Conservation (phyloP, 2,888 invertebrate species). For the Tinea trinotella region DNA sequence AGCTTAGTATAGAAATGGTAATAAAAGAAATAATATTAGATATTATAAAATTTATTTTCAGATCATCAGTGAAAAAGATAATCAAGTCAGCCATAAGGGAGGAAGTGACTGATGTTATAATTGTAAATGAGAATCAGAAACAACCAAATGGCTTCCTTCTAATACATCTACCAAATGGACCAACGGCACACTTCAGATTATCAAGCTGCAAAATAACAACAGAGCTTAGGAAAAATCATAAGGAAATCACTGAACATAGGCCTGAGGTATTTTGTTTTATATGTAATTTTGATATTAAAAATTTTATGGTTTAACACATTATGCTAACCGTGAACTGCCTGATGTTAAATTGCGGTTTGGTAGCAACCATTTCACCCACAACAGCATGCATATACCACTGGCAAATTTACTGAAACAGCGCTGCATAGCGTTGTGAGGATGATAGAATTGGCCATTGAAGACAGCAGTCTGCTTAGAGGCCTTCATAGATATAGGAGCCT, state of each 20-base stretch:
- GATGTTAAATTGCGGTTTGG: too few species aligned
- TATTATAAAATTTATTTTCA: slow-evolving; percentile 39
- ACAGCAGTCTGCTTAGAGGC: too few species aligned
- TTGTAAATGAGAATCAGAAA: slow-evolving; percentile 95
- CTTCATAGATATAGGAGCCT: too few species aligned
- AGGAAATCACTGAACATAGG: slow-evolving; percentile 87
- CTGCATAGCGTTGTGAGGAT: too few species aligned
- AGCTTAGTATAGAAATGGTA: too few species aligned
- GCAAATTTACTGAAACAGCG: too few species aligned
- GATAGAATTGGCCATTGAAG: too few species aligned
- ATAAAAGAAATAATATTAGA: too few species aligned
- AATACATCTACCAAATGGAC: slow-evolving; percentile 95
- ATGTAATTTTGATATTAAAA: background rate
- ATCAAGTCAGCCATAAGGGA: slow-evolving; percentile 86
- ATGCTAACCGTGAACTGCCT: too few species aligned
- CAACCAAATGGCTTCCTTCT: slow-evolving; percentile 94
- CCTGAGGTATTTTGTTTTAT: slow-evolving; percentile 78
- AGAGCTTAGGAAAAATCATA: slow-evolving; percentile 83
- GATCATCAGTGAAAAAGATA: slow-evolving; percentile 93
- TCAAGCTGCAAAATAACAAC: slow-evolving; percentile 93
- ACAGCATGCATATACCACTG: too few species aligned
- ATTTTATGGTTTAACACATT: background rate
- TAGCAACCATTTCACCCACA: too few species aligned
- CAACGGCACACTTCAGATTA: slow-evolving; percentile 95
- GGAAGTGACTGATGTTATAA: slow-evolving; percentile 88